Conservation (phyloP, 2,113 vertebrate genomes). For the Eudyptes chrysolophus region DNA sequence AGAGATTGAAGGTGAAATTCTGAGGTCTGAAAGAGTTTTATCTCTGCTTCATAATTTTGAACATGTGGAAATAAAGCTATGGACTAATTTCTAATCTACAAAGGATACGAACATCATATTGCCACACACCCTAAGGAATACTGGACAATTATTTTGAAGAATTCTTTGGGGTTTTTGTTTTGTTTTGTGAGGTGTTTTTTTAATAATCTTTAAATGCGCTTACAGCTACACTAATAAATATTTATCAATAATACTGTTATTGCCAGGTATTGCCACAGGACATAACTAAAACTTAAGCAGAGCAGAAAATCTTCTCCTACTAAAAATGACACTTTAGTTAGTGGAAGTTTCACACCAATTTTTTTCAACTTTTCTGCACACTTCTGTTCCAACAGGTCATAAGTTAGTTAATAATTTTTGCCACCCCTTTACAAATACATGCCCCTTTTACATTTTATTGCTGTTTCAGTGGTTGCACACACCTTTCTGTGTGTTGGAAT, state of each 20-base stretch:
- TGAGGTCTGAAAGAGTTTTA: neutral
- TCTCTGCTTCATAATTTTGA: neutral
- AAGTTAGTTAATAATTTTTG: neutral
- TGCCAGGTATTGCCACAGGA: neutral
- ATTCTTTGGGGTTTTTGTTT: too few relatives aligned
- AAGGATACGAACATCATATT: neutral
- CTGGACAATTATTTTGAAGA: neutral
- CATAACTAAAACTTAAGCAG: neutral
- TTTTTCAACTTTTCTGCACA: neutral
- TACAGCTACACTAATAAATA: neutral
- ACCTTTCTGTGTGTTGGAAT: neutral
- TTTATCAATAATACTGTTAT: neutral
- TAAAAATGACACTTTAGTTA: neutral
- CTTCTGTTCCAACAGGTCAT: neutral
- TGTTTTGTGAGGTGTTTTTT: neutral
- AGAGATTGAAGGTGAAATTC: neutral
- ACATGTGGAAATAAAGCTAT: neutral
- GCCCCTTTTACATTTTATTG: neutral
- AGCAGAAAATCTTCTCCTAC: neutral
- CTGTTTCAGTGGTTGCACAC: neutral
- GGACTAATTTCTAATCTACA: neutral
- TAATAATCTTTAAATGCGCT: neutral
- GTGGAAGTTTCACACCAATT: neutral
- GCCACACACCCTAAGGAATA: neutral
- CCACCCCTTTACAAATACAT: neutral